Evolutionary conservation across 2,113 vertebrate species (phyloP).

Genomic region (Anolis sagrei): DNA sequence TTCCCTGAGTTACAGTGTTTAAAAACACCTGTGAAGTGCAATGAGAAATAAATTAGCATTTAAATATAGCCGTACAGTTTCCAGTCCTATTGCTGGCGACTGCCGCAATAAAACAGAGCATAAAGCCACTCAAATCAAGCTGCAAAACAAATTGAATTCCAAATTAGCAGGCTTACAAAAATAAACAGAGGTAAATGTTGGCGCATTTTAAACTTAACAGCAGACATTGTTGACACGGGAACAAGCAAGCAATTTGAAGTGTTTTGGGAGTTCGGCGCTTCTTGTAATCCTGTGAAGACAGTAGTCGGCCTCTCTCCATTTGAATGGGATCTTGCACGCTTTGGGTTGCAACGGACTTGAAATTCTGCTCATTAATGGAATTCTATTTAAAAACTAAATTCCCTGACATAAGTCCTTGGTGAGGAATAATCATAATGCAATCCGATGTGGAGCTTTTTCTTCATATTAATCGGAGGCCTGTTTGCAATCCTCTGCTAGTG

Average conservation of each 20-base stretch:
- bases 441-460: constrained; percentile 47
- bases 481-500: constrained; percentile 60
- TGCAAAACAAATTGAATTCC: constrained; percentile 40
- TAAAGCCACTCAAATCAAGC: constrained; percentile 32
- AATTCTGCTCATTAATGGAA: constrained; percentile 61
- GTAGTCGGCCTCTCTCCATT: constrained; percentile 11
- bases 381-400: constrained; percentile 59
- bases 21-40: constrained; percentile 35
- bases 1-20: constrained; percentile 32
- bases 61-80: constrained; percentile 22
- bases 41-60: constrained; percentile 45
- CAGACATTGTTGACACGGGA: background rate
- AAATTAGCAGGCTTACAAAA: constrained; percentile 36
- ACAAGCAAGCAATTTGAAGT: constrained; percentile 3
- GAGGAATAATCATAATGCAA: constrained; percentile 46
- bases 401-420: constrained; percentile 39
- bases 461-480: constrained; percentile 55
- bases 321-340: background rate
- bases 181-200: constrained; percentile 3
- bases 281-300: background rate
- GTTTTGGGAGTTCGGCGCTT: background rate
- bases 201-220: accelerated
- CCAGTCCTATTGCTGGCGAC: constrained; percentile 6
- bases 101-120: constrained; percentile 31
- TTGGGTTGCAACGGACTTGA: constrained; percentile 50